These are phyloP conservation scores for Dioctria linearis DNA, from an alignment of 2,888 invertebrate species.

Conservation along the genomic window DNA sequence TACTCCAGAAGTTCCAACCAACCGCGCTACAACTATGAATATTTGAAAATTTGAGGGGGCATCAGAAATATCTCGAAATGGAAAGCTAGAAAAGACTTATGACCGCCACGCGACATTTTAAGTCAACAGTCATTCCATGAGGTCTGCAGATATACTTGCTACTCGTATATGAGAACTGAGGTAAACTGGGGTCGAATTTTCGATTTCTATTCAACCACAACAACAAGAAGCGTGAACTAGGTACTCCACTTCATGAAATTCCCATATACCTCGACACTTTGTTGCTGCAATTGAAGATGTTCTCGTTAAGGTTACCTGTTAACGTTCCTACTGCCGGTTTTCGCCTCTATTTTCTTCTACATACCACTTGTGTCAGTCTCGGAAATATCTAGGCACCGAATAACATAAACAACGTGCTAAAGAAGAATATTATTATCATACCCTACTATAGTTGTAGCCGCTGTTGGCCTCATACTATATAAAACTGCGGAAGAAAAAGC, in stretches of 20 bases:
- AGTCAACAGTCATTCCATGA: not conserved
- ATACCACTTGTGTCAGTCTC: constrained; percentile 9
- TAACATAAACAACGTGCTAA: constrained; percentile 44
- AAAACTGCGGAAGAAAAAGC: constrained; percentile 23
- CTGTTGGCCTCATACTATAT: no score
- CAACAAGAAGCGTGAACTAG: constrained; percentile 22
- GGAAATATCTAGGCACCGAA: constrained; percentile 38
- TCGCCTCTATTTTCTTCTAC: not conserved
- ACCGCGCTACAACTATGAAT: constrained; percentile 8
- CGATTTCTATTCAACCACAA: constrained; percentile 57
- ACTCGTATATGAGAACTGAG: constrained; percentile 8
- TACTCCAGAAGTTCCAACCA: constrained; percentile 10
- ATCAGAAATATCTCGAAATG: constrained; percentile 41
- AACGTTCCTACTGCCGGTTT: constrained; percentile 23
- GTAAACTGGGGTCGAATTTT: constrained; percentile 59
- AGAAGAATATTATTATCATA: constrained; percentile 31
- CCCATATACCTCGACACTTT: constrained; percentile 15
- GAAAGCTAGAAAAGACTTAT: constrained; percentile 30
- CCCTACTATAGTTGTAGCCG: not conserved
- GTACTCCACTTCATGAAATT: constrained; percentile 21
- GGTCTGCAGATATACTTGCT: not conserved
- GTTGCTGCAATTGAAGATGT: constrained; percentile 20
- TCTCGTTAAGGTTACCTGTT: constrained; percentile 15
- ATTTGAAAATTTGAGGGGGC: constrained; percentile 23
- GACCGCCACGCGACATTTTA: not conserved